Evolutionary conservation across 2,113 vertebrate genomes (phyloP), one percentile per base, ranked within the genome.

Genomic region (Hymenochirus boettgeri): DNA sequence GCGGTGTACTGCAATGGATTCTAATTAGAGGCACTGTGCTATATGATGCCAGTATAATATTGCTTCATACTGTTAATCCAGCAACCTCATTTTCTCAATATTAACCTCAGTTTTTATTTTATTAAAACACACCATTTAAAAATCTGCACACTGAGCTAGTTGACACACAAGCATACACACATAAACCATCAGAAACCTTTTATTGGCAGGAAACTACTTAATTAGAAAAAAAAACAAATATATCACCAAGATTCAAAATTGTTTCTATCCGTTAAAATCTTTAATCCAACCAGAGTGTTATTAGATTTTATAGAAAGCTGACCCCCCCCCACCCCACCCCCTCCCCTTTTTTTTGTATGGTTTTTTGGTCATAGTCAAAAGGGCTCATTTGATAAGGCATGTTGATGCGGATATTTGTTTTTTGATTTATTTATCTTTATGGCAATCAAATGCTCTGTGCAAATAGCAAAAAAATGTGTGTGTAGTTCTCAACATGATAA

Each of bases 41-140:
- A 26, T 37, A 61, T 26, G 35, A 53, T 53, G 31, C 47, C 8
- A 35, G 10, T 62, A 24, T 53, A 39, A 62, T 53, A 42, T 53
- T 26, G n/a, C 22, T 53, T 53, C 33, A 39, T 25, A 42, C 61
- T 52, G 61, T 37, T 48, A 61, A 48, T 47, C 56, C 23, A 45
- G 56, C 15, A 61, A 48, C 25, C 59, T 61, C 4, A 61, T 61
- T 31, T 61, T 61, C 59, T 50, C 25, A 52, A 52, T 52, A 37
- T 37, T 62, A 51, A 61, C 47, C 47, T 52, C n/a, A 5, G 25
- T 62, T 60, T 62, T 61, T 50, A 51, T 35, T 61, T 61, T 27
- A 51, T 61, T 61, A 52, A 33, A 60, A 60, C 25, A 42, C 25
- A 27, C 47, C 42, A 47, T 27, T 60, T 7, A 47, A n/a, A 47